phyloP scores from a whole-genome alignment of 2,888 invertebrate species.

The Xestia c-nigrum region DNA sequence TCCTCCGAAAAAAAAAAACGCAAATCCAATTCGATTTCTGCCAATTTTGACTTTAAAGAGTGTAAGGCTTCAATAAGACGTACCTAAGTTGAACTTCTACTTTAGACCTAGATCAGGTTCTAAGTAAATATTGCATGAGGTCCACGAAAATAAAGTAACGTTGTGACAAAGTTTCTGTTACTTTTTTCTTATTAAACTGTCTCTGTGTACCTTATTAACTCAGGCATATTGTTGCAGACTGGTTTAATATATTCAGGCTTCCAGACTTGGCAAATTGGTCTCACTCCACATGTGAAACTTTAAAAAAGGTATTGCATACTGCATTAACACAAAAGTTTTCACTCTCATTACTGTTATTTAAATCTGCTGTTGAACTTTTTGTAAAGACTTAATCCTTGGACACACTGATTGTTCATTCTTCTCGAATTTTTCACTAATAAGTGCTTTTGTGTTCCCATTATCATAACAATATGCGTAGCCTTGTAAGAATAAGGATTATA shows the following conservation, averaged over 20 bases:
- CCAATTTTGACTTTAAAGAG: neutral
- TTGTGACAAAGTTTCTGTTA: slow-evolving; percentile 6
- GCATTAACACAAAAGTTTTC: slow-evolving; percentile 60
- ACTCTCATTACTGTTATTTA: slow-evolving; percentile 58
- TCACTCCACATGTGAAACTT: slow-evolving; percentile 38
- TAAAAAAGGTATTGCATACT: slow-evolving; percentile 45
- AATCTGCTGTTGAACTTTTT: slow-evolving; percentile 45
- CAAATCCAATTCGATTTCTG: neutral
- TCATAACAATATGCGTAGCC: slow-evolving; percentile 58
- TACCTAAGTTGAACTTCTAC: neutral
- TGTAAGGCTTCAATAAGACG: neutral
- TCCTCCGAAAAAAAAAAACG: neutral
- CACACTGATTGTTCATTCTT: slow-evolving; percentile 57
- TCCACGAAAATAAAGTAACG: slow-evolving; percentile 1
- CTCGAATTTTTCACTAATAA: slow-evolving; percentile 52
- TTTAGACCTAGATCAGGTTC: neutral
- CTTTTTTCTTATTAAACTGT: slow-evolving; percentile 1
- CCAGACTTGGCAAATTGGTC: slow-evolving; percentile 56
- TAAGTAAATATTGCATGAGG: neutral
- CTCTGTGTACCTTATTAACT: slow-evolving; percentile 15
- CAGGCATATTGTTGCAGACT: slow-evolving; percentile 33
- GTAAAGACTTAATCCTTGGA: slow-evolving; percentile 58
- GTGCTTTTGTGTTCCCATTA: slow-evolving; percentile 48
- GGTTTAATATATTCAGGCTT: slow-evolving; percentile 44
- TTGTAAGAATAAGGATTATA: slow-evolving; percentile 48